Evolutionary conservation across 1,140 invertebrate species (phyloP).

Genomic region (Formica exsecta): DNA sequence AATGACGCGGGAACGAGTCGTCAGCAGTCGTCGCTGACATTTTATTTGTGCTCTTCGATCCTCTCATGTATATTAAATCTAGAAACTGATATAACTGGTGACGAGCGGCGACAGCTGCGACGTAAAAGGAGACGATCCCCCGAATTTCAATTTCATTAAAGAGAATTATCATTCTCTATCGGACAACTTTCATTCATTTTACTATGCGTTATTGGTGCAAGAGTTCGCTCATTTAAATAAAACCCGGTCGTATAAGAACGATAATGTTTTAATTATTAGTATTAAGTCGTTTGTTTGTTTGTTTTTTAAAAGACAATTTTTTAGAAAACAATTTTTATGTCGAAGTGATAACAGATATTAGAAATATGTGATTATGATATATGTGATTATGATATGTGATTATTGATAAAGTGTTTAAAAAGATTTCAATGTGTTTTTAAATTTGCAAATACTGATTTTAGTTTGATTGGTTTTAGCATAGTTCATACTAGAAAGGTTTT

Average conservation of each 20-base stretch:
- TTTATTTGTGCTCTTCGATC: constrained; percentile 44
- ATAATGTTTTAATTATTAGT: background rate
- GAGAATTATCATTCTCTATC: constrained; percentile 10
- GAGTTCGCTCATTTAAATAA: background rate
- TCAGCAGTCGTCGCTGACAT: constrained; percentile 34
- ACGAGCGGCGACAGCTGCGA: constrained; percentile 14
- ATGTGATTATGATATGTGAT: background rate
- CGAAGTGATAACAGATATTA: background rate
- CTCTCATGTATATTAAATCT: constrained; percentile 36
- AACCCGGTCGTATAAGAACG: background rate
- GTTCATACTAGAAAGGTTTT: background rate
- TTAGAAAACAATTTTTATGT: background rate
- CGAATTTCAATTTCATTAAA: constrained; percentile 42
- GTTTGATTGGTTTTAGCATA: background rate
- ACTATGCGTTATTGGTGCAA: background rate
- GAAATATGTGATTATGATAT: background rate
- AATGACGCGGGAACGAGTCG: constrained; percentile 36
- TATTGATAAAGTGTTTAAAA: background rate
- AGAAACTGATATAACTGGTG: constrained; percentile 8
- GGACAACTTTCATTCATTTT: constrained; percentile 21
- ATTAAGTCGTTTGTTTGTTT: background rate
- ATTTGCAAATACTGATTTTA: background rate
- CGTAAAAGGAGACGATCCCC: background rate
- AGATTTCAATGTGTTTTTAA: background rate
- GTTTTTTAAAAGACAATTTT: background rate